phyloP scores from a whole-genome alignment of 2,113 vertebrate genomes.

The Phylloscopus whistleri region DNA sequence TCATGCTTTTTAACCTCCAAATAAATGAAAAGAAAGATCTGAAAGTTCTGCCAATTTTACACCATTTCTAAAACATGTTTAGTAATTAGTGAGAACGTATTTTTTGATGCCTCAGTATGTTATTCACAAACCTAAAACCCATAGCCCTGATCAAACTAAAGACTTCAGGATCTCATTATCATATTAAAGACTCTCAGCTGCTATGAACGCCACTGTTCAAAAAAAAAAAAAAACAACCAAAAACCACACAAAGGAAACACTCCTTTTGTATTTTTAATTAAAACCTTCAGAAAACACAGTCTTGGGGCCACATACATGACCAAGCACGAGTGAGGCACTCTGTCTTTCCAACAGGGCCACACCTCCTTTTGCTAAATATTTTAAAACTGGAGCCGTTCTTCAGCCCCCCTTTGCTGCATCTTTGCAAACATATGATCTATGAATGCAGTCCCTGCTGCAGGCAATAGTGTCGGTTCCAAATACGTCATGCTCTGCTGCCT shows the following conservation, averaged over 20 bases:
- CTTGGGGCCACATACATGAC: not conserved
- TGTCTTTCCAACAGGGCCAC: not conserved
- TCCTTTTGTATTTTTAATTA: slow-evolving; percentile 16
- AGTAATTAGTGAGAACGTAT: not conserved
- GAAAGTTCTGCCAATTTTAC: not conserved
- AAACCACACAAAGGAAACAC: not conserved
- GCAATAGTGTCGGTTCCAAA: slow-evolving; percentile 65
- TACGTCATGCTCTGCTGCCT: slow-evolving; percentile 47
- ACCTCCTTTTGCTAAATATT: not conserved
- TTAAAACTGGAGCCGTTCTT: not conserved
- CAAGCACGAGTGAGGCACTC: not conserved
- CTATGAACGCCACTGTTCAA: not conserved
- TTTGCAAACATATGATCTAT: slow-evolving; percentile 62
- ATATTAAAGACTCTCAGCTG: slow-evolving; percentile 14
- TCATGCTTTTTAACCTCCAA: not conserved
- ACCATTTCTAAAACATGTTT: not conserved
- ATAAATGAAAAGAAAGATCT: not conserved
- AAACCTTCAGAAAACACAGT: not conserved
- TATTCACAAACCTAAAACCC: not conserved
- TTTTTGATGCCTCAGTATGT: not conserved
- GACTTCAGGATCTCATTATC: slow-evolving; percentile 38
- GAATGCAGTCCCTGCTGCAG: slow-evolving; percentile 43
- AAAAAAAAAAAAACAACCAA: not conserved
- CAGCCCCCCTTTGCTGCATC: not conserved
- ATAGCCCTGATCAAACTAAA: not conserved